Evolutionary conservation across 64 coral and sea anemone genomes (phyloP), one percentile per base, ranked within the genome.

Genomic region (Actinia tenebrosa): DNA sequence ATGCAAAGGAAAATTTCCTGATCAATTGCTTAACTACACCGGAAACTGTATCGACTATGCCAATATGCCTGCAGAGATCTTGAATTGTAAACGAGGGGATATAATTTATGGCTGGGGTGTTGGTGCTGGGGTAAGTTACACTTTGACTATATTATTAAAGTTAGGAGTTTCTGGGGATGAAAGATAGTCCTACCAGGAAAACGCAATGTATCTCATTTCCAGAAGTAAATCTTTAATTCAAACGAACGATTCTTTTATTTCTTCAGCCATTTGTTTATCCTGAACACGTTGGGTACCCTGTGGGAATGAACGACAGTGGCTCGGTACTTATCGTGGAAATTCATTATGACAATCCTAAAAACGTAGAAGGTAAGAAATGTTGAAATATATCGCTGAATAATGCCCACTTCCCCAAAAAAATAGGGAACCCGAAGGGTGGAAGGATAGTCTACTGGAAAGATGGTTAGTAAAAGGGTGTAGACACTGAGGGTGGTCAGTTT

Each of bases 281-380:
- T 23, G 5, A 42, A 45, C 91, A 92, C n/a, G 72, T 37, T 37
- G 30, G 30, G 30, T 37, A 37, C 30, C 0, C 30, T 1, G 1
- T 37, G 30, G 0, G 30, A 56, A 53, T 64, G 68, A 60, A 37
- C 22, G 79, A 88, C 64, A 25, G 61, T 19, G 53, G 46, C 15
- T 72, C 45, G 63, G 71, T 71, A 20, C 23, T 88, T 45, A 20
- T 92, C 56, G 10, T 92, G 20, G 91, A 92, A 52, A 63, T 72
- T 43, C 91, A 92, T 84, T 92, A 92, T 22, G 91, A 92, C 17
- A 92, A 92, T 78, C 86, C 86, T 27, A 27, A 88, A 1, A 26
- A 54, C n/a, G 8, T 26, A 17, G 30, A 80, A 86, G 89, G 89
- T 91, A 86, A 81, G 27, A 71, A 7, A n/a, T n/a, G n/a, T n/a